Base-by-base conservation (phyloP, 2,888 invertebrate species). In the Caenorhabditis sp. region DNA sequence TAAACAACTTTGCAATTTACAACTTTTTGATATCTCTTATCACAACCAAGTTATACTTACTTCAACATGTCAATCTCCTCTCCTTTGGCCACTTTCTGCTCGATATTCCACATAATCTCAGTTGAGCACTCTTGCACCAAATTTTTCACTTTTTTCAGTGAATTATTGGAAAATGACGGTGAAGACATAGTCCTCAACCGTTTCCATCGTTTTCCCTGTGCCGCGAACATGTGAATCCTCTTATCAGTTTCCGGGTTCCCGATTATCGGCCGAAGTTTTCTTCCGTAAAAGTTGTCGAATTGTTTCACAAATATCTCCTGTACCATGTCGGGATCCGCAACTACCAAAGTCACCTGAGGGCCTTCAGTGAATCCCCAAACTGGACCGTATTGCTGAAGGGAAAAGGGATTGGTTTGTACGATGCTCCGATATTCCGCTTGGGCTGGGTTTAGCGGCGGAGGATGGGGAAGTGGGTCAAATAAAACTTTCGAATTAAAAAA, bases 201-300 rank as follows among this genome's bases (percentile, higher is more conserved):
- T 87, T 93, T 93, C 94, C 94, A 94, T n/a, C 93, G 88, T 28
- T 92, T 90, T 15, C 93, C 93, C 1, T 92, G 88, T 0, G 78
- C 92, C 88, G 89, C 89, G 81, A 93, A 92, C 89, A 93, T 90
- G 84, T 92, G 92, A 89, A 51, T 71, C 9, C 79, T 51, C 26
- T 77, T 77, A 9, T 81, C 83, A 13, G 69, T 86, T 24, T 89
- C 83, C 9, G 83, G 81, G 69, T 89, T 76, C 6, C 88, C 87
- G 9, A 62, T 61, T 13, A 85, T 35, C 9, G 83, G 68, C n/a
- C 70, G 60, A 18, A 74, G 28, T 89, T 92, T 92, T 86, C 93
- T 81, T 0, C 91, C 92, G 69, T 92, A 91, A 84, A 93, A 93
- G 58, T 90, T 88, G 61, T 91, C 90, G 82, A 93, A 93, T 80